Percentiles rank a stretch among this genome's conserved stretches.
Evolutionary conservation across 1,140 invertebrate species (phyloP).

Genomic region (Himalopsyche phryganea): DNA sequence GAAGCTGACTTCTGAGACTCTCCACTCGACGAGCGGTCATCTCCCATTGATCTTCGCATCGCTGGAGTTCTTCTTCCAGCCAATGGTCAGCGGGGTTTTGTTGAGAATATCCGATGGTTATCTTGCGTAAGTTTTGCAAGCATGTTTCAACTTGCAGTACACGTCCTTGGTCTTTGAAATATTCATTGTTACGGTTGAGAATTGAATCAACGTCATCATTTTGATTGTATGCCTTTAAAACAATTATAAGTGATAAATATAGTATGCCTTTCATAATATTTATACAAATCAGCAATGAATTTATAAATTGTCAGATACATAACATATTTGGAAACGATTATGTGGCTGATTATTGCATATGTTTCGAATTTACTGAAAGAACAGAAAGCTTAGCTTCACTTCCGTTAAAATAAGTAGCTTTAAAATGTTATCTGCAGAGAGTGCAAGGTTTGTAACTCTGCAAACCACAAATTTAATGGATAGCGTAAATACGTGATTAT

Average conservation of each 20-base stretch:
- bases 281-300: neutral
- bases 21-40: conserved; percentile 67
- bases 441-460: too few relatives aligned
- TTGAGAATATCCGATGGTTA: conserved; percentile 62
- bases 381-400: too few relatives aligned
- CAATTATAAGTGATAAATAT: too few relatives aligned
- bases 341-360: neutral
- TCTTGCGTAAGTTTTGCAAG: conserved; percentile 71
- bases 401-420: too few relatives aligned
- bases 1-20: conserved; percentile 69
- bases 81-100: conserved; percentile 62
- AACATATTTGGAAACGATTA: too few relatives aligned
- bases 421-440: too few relatives aligned
- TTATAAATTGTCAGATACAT: neutral
- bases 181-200: conserved; percentile 71
- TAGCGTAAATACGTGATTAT: too few relatives aligned
- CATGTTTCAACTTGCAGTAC: conserved; percentile 69
- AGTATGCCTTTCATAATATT: neutral
- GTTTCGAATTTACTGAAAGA: too few relatives aligned
- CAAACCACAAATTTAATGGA: too few relatives aligned
- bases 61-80: conserved; percentile 62
- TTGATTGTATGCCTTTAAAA: conserved; percentile 65
- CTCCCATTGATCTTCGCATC: conserved; percentile 72
- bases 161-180: conserved; percentile 67
- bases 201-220: conserved; percentile 79